Percentiles rank a stretch among this genome's conserved stretches.
These are phyloP conservation scores for Hiodon tergisus DNA, from an alignment of 2,113 vertebrate genomes.

Conservation along the genomic window DNA sequence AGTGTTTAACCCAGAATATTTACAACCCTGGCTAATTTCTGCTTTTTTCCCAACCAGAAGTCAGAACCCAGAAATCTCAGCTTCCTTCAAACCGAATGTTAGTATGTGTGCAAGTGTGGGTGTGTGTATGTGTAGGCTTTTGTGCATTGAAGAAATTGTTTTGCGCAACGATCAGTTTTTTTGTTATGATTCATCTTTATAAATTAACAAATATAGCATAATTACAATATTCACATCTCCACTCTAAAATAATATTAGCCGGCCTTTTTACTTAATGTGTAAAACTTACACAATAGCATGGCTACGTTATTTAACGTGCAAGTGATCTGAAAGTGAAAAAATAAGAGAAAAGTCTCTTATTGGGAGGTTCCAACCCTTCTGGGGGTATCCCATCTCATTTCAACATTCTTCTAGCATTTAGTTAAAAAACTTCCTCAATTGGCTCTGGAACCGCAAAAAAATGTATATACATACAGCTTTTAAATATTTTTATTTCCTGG, in stretches of 20 bases:
- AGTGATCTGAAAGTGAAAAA: neutral
- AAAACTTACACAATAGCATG: neutral
- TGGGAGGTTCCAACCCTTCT: neutral
- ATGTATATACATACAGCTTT: constrained; percentile 6
- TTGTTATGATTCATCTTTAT: neutral
- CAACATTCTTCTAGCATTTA: neutral
- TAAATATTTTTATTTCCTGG: neutral
- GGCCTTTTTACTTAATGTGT: neutral
- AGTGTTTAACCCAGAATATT: constrained; percentile 67
- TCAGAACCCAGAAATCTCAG: constrained; percentile 32
- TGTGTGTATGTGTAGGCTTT: neutral
- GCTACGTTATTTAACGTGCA: neutral
- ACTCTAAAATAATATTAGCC: too few species aligned
- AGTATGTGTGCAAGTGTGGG: constrained; percentile 1
- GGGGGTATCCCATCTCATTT: neutral
- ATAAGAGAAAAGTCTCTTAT: neutral
- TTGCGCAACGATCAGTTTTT: neutral
- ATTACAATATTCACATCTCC: neutral
- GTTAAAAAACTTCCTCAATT: constrained; percentile 3
- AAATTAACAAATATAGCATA: neutral
- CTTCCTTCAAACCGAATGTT: constrained; percentile 4
- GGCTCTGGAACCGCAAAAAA: neutral
- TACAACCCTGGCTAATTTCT: constrained; percentile 49
- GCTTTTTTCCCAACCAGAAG: constrained; percentile 28
- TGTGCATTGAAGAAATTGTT: neutral